Conservation (phyloP, 2,113 vertebrate species). For the Acanthochromis polyacanthus region DNA sequence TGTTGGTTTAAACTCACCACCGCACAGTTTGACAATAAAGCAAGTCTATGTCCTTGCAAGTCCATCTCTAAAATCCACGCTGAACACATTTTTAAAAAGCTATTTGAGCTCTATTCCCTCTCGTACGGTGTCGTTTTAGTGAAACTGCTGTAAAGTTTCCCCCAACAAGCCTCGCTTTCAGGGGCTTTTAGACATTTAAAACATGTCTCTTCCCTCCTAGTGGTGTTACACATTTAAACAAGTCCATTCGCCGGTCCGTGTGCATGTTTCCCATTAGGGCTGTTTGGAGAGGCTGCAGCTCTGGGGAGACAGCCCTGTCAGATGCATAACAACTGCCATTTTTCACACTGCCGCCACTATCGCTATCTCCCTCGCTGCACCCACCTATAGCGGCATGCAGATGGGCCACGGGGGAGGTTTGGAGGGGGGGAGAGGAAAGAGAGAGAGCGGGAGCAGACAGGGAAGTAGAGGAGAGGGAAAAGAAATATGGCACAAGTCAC, state of each 20-base stretch:
- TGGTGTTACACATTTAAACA: conserved; percentile 69
- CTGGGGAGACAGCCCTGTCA: conserved; percentile 77
- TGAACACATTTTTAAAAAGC: neutral
- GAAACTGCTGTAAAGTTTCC: neutral
- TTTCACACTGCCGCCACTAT: conserved; percentile 75
- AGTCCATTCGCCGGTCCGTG: conserved; percentile 66
- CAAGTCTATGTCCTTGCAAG: neutral
- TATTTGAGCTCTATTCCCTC: neutral
- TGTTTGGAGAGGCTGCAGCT: conserved; percentile 78
- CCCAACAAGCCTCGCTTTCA: conserved; percentile 11
- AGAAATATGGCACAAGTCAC: conserved; percentile 48
- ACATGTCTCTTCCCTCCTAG: conserved; percentile 35
- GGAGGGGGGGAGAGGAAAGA: neutral
- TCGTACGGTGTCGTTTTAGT: neutral
- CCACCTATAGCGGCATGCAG: conserved; percentile 74
- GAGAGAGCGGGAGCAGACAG: conserved; percentile 5
- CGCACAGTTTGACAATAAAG: neutral
- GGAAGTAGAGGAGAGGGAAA: conserved; percentile 11
- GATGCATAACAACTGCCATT: conserved; percentile 82
- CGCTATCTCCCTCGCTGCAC: conserved; percentile 69
- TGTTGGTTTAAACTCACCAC: neutral
- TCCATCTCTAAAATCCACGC: neutral
- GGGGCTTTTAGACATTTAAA: conserved; percentile 49
- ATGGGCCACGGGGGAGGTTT: conserved; percentile 58
- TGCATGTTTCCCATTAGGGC: conserved; percentile 76